Evolutionary conservation across 2,797 vertebrate species (phyloP), one percentile per base, ranked within the genome.

Genomic region (Myripristis murdjan): DNA sequence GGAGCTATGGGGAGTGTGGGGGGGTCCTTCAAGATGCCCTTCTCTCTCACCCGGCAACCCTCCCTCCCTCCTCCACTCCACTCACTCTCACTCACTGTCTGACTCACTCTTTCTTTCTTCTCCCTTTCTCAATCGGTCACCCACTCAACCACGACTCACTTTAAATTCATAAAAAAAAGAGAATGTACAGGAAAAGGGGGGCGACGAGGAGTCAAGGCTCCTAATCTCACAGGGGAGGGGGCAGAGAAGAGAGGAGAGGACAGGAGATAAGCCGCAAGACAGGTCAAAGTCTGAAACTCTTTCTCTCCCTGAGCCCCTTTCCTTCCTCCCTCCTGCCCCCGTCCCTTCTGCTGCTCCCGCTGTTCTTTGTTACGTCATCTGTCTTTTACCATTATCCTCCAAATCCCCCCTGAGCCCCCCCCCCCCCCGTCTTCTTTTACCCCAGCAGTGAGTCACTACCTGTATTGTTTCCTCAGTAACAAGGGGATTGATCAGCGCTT

Each of bases 301-400:
- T 81, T 81, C 65, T 74, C 59, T 72, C 65, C 16, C 78, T 65
- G 53, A 49, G 62, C 52, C 73, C 62, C 70, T 43, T 44, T 6
- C 66, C 41, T 2, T 73, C 51, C 76, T 76, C 68, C 48, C 28
- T 63, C 47, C 53, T 63, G 48, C 20, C 20, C 65, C 44, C 57
- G 68, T 72, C 79, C 87, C 77, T 88, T 89, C 87, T 92, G 89
- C 75, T 46, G 14, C 82, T 88, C 79, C 6, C 76, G 78, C 85
- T 86, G 82, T 87, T 90, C 92, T 95, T 95, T 95, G 93, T 95
- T 94, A 88, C 90, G 86, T 95, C 93, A 94, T 95, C 93, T 93
- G 93, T 94, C 92, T 80, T 87, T 84, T 87, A 83, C 85, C 57
- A 81, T 94, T 93, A 91, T 94, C 80, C 73, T 71, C 79, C 78